phyloP scores from a whole-genome alignment of 2,888 invertebrate genomes.

The Trimorus sp. region DNA sequence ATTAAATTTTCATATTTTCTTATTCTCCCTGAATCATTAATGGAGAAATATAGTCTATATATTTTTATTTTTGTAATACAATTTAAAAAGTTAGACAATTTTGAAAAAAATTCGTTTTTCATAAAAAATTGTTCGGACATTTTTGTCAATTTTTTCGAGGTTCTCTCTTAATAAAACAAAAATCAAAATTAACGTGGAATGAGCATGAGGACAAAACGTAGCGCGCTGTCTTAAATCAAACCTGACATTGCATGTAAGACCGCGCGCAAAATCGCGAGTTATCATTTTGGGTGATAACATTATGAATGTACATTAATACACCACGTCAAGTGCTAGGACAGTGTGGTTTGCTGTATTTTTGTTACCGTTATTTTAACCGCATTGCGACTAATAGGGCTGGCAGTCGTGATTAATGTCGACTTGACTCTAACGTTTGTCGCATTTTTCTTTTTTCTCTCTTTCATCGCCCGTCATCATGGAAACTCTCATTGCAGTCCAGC shows the following conservation, averaged over 20 bases:
- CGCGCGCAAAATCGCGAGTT: background rate
- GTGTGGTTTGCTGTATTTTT: slow-evolving; percentile 60
- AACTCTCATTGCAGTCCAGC: no score
- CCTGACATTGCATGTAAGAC: no score
- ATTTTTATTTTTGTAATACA: no score
- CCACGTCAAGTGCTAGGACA: slow-evolving; percentile 42
- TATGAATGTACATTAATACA: slow-evolving; percentile 22
- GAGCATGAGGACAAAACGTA: background rate
- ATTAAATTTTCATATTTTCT: no score
- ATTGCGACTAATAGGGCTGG: slow-evolving; percentile 12
- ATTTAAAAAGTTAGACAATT: no score
- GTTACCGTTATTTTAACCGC: slow-evolving; percentile 26
- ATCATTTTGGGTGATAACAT: slow-evolving; percentile 18
- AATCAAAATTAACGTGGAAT: slow-evolving; percentile 13
- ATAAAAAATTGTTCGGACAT: no score
- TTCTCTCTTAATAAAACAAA: no score
- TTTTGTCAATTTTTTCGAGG: no score
- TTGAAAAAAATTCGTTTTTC: no score
- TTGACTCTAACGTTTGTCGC: background rate
- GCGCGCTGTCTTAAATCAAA: background rate
- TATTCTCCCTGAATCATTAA: no score
- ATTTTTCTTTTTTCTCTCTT: background rate
- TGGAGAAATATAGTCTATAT: no score
- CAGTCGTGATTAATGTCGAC: background rate
- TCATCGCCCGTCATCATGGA: background rate